These are phyloP conservation scores for Drosophila orosa DNA, from an alignment of 1,140 invertebrate species.

Conservation along the genomic window DNA sequence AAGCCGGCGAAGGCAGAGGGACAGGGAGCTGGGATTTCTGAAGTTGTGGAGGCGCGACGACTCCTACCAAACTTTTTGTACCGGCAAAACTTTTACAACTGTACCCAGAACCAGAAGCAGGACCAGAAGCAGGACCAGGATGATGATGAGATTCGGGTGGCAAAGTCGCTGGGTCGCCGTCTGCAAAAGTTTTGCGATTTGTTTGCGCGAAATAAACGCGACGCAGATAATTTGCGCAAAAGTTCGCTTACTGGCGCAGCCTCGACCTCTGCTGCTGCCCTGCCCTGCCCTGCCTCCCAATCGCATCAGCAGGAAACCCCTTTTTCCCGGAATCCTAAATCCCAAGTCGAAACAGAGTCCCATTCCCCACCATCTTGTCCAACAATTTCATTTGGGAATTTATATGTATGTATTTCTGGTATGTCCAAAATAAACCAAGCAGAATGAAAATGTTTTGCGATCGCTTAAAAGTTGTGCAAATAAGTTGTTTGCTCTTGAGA, in stretches of 20 bases:
- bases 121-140: neutral
- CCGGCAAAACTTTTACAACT: conserved; percentile 67
- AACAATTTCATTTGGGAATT: conserved; percentile 53
- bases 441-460: conserved; percentile 44
- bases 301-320: neutral
- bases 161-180: conserved; percentile 55
- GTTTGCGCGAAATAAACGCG: conserved; percentile 82
- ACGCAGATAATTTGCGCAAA: conserved; percentile 82
- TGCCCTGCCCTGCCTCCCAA: too few relatives aligned
- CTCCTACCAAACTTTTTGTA: conserved; percentile 47
- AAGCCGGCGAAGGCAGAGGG: neutral
- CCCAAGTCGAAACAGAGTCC: neutral
- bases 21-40: conserved; percentile 32
- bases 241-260: conserved; percentile 37
- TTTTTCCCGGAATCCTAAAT: conserved; percentile 1
- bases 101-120: conserved; percentile 16
- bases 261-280: conserved; percentile 11
- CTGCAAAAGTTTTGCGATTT: conserved; percentile 77
- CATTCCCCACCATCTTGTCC: conserved; percentile 22
- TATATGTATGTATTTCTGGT: conserved; percentile 42
- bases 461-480: conserved; percentile 25
- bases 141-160: conserved; percentile 34
- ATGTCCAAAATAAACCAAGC: conserved; percentile 42
- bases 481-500: conserved; percentile 14
- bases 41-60: neutral